A percentile compares a stretch with the other conserved stretches of the same genome.
Evolutionary conservation across 2,797 vertebrate species (phyloP).

Genomic region (Tiaroga cobitis): DNA sequence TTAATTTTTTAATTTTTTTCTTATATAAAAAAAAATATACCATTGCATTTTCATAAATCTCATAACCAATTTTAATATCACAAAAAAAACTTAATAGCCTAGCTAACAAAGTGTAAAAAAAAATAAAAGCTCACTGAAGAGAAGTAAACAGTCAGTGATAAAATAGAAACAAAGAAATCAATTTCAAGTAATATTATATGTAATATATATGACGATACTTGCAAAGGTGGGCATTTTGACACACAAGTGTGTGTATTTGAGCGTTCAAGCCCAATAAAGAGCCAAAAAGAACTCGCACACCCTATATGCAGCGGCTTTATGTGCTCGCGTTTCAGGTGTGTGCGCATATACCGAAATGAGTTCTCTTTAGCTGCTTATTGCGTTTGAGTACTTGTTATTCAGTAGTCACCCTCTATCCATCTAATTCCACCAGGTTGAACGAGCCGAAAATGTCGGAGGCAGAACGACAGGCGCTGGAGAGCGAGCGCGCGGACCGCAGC

Average conservation of each 20-base stretch:
- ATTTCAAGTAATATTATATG: neutral
- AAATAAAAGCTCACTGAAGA: neutral
- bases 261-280: too few relatives aligned
- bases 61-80: neutral
- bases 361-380: neutral
- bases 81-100: neutral
- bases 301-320: too few relatives aligned
- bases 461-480: conserved; percentile 94
- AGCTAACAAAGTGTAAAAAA: neutral
- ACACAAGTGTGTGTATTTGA: too few relatives aligned
- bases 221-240: neutral
- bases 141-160: neutral
- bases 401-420: neutral
- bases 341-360: too few relatives aligned
- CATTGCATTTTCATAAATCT: neutral
- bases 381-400: neutral
- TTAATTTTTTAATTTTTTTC: too few relatives aligned
- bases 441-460: conserved; percentile 96
- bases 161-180: neutral
- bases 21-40: too few relatives aligned
- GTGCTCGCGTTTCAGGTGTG: too few relatives aligned
- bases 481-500: conserved; percentile 94
- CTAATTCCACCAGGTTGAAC: conserved; percentile 83
- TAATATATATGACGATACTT: neutral
- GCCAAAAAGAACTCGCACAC: too few relatives aligned